A percentile compares a stretch with the other conserved stretches of the same genome.
Evolutionary conservation across 2,797 vertebrate species (phyloP).

Genomic region (Mastacembelus armatus): DNA sequence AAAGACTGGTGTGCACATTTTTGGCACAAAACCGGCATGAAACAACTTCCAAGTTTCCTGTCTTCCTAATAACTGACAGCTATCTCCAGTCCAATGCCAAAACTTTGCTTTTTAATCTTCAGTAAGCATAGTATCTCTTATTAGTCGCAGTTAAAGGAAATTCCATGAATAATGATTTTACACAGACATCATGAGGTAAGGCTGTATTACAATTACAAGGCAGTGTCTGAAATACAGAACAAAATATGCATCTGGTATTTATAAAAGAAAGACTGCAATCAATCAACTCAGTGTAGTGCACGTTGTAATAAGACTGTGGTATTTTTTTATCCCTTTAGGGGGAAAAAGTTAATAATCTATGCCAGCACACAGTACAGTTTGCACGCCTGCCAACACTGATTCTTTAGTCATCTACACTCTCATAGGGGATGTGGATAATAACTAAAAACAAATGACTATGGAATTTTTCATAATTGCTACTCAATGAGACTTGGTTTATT

Average conservation of each 20-base stretch:
- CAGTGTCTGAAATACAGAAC: conserved; percentile 1
- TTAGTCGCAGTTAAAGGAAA: conserved; percentile 2
- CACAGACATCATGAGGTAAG: not conserved
- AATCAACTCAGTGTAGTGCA: conserved; percentile 8
- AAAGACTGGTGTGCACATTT: too few relatives aligned
- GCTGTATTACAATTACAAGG: conserved; percentile 3
- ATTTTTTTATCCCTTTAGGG: conserved; percentile 47
- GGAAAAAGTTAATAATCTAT: conserved; percentile 50
- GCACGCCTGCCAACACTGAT: conserved; percentile 24
- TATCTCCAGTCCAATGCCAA: not conserved
- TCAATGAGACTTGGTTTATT: too few relatives aligned
- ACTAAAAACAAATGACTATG: not conserved
- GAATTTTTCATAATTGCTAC: conserved; percentile 7
- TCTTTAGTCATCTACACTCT: conserved; percentile 30
- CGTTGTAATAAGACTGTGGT: conserved; percentile 30
- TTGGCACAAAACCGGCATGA: too few relatives aligned
- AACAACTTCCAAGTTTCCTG: too few relatives aligned
- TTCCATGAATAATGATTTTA: conserved; percentile 15
- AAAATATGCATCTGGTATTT: too few relatives aligned
- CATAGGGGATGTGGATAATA: conserved; percentile 15
- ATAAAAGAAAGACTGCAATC: conserved; percentile 31
- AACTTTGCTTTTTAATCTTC: conserved; percentile 1
- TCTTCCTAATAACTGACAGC: too few relatives aligned
- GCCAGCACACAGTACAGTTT: conserved; percentile 30
- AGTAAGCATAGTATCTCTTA: not conserved